Evolutionary conservation across 2,113 vertebrate species (phyloP).

Genomic region (Burhinus oedicnemus): DNA sequence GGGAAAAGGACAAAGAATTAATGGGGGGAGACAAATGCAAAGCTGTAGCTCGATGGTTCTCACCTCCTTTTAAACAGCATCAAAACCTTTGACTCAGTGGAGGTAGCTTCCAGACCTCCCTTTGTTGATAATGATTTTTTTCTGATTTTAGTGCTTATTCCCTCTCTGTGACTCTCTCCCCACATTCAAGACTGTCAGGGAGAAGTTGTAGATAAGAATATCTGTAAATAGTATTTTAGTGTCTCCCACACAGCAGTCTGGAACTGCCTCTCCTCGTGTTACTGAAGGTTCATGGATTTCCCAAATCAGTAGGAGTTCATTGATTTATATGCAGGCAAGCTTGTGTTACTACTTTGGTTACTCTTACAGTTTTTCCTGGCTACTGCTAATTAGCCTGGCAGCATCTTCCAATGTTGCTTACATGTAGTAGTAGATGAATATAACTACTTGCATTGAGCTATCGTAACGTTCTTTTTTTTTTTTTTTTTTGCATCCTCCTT

Average conservation of each 20-base stretch:
- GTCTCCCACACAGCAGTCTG: slow-evolving; percentile 62
- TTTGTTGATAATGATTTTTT: neutral
- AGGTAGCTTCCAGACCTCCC: neutral
- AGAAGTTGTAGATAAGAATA: slow-evolving; percentile 26
- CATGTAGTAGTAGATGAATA: neutral
- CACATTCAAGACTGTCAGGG: neutral
- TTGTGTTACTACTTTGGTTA: slow-evolving; percentile 25
- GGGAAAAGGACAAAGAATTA: neutral
- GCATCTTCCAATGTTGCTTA: neutral
- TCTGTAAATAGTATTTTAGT: slow-evolving; percentile 29
- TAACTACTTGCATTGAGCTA: neutral
- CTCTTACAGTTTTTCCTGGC: neutral
- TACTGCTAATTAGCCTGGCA: slow-evolving; percentile 22
- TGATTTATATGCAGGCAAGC: slow-evolving; percentile 10
- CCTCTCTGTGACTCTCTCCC: neutral
- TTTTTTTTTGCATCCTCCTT: neutral
- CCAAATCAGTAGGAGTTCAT: slow-evolving; percentile 44
- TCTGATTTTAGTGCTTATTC: neutral
- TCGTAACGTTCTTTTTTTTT: neutral
- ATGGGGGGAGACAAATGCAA: neutral
- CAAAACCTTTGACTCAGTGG: neutral
- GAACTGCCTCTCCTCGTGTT: neutral
- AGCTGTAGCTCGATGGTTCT: neutral
- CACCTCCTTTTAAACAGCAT: neutral
- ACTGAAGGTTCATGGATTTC: slow-evolving; percentile 36